Conservation (phyloP, 2,888 invertebrate genomes). For the Pogonocherus hispidulus region DNA sequence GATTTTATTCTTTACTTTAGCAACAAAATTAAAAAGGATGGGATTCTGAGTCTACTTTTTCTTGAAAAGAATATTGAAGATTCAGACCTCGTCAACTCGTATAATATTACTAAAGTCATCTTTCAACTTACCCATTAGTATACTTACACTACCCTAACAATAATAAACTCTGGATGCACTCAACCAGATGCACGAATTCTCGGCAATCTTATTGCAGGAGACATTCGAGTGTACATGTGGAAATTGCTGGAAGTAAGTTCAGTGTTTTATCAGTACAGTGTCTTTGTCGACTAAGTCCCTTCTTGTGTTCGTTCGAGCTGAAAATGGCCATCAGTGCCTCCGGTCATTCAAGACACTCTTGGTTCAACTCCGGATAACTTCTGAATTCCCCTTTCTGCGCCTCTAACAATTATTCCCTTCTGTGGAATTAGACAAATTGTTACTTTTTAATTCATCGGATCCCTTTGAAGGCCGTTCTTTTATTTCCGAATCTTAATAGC, state of each 20-base stretch:
- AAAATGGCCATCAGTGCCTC: constrained; percentile 61
- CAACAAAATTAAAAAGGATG: no score
- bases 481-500: constrained; percentile 38
- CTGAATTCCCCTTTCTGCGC: constrained; percentile 42
- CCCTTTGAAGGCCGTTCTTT: constrained; percentile 35
- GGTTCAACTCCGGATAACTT: constrained; percentile 49
- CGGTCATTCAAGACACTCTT: constrained; percentile 58
- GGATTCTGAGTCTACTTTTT: no score
- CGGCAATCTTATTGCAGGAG: neutral
- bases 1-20: no score
- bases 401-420: constrained; percentile 45
- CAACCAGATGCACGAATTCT: neutral
- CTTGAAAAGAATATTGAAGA: no score
- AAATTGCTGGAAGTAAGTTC: constrained; percentile 27
- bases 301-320: constrained; percentile 60
- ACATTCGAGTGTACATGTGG: constrained; percentile 11
- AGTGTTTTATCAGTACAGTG: constrained; percentile 42
- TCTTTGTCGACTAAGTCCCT: constrained; percentile 54
- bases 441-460: constrained; percentile 45
- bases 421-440: constrained; percentile 49
- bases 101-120: no score
- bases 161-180: neutral
- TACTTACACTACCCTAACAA: no score
- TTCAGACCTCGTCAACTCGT: no score
- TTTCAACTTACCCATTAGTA: no score